Percentiles rank a stretch among this genome's conserved stretches.
These are phyloP conservation scores for Xiphophorus maculatus DNA, from an alignment of 2,113 vertebrate genomes.

Conservation along the genomic window DNA sequence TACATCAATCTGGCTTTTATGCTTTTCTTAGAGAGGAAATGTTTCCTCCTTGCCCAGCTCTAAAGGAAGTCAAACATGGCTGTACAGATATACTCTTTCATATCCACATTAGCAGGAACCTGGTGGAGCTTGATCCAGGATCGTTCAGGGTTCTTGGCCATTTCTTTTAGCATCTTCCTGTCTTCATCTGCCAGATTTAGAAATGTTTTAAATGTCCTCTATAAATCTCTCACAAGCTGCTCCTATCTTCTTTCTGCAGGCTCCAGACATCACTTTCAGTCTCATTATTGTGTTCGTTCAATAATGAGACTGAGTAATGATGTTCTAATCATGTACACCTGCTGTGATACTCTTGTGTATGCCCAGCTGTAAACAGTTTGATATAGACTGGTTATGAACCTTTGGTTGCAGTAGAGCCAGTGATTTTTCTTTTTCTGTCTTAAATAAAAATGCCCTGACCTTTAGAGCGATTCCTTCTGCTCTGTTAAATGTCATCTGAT, in stretches of 20 bases:
- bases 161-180: not conserved
- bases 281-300: no score
- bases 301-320: not conserved
- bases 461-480: slow-evolving; percentile 17
- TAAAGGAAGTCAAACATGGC: not conserved
- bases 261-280: no score
- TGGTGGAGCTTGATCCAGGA: not conserved
- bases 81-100: not conserved
- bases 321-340: not conserved
- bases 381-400: no score
- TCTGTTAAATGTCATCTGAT: slow-evolving; percentile 43
- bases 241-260: no score
- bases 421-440: not conserved
- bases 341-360: not conserved
- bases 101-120: not conserved
- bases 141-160: not conserved
- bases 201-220: no score
- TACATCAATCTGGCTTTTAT: not conserved
- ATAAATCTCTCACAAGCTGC: not conserved
- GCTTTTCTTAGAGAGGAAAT: not conserved
- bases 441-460: slow-evolving; percentile 25
- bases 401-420: not conserved
- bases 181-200: not conserved
- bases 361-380: not conserved
- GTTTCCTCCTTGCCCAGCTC: not conserved